These are phyloP conservation scores for Nomada fabriciana DNA, from an alignment of 2,888 invertebrate genomes.

Conservation along the genomic window DNA sequence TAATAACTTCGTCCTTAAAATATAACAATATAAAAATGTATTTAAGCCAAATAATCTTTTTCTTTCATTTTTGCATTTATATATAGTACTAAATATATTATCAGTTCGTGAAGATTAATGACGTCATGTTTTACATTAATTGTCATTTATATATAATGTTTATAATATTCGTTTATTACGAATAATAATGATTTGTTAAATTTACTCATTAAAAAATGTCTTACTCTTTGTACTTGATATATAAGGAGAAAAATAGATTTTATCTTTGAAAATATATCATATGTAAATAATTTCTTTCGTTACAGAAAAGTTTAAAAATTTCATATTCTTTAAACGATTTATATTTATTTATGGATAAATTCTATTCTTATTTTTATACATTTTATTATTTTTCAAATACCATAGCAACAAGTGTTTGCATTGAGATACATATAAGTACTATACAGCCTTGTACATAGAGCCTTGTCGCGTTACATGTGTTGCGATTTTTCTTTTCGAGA, in stretches of 20 bases:
- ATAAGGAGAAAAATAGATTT: conserved; percentile 32
- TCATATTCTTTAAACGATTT: too few relatives aligned
- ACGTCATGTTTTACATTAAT: conserved; percentile 46
- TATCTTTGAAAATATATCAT: conserved; percentile 50
- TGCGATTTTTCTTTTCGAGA: too few relatives aligned
- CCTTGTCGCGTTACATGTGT: too few relatives aligned
- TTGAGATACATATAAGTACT: too few relatives aligned
- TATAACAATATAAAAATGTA: conserved; percentile 31
- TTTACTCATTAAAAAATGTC: conserved; percentile 43
- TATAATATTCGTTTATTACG: conserved; percentile 45
- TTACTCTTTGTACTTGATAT: conserved; percentile 43
- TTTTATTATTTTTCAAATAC: too few relatives aligned
- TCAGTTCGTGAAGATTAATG: conserved; percentile 24
- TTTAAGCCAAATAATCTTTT: conserved; percentile 40
- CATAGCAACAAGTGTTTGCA: too few relatives aligned
- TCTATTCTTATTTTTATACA: neutral
- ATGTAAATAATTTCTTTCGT: conserved; percentile 26
- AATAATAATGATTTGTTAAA: conserved; percentile 49
- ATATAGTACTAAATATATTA: conserved; percentile 33
- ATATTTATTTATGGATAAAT: neutral
- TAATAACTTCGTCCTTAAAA: conserved; percentile 30
- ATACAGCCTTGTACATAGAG: too few relatives aligned
- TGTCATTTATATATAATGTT: conserved; percentile 42
- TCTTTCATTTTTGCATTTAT: conserved; percentile 39
- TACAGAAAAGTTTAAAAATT: conserved; percentile 7